These are phyloP conservation scores for Siphamia tubifer DNA, from an alignment of 2,113 vertebrate species.

Conservation along the genomic window DNA sequence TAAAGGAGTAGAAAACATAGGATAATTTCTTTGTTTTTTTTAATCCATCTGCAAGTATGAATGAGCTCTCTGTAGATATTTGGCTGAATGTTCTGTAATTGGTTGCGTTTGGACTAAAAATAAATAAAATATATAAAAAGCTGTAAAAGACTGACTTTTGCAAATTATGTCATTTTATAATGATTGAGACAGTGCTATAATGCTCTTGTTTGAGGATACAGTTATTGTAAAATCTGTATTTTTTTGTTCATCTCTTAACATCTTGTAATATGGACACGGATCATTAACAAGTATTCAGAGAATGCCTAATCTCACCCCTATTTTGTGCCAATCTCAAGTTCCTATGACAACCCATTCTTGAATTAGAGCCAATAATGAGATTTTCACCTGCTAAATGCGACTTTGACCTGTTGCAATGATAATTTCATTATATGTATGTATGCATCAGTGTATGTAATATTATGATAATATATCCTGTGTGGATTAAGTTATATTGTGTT, in stretches of 20 bases:
- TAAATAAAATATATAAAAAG: background rate
- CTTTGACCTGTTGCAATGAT: too few relatives aligned
- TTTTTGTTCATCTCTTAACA: background rate
- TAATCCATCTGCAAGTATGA: background rate
- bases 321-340: too few relatives aligned
- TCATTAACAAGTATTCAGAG: too few relatives aligned
- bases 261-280: background rate
- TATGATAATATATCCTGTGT: too few relatives aligned
- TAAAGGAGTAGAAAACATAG: conserved; percentile 2
- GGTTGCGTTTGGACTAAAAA: too few relatives aligned
- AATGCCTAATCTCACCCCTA: too few relatives aligned
- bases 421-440: too few relatives aligned
- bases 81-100: background rate
- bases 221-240: conserved; percentile 15
- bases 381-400: too few relatives aligned
- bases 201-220: background rate
- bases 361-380: too few relatives aligned
- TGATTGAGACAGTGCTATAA: background rate
- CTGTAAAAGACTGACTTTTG: background rate
- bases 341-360: too few relatives aligned
- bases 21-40: background rate
- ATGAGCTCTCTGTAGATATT: background rate
- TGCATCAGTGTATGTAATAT: too few relatives aligned
- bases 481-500: too few relatives aligned
- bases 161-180: background rate